Evolutionary conservation across 2,888 invertebrate genomes (phyloP).

Genomic region (Myathropa florea): DNA sequence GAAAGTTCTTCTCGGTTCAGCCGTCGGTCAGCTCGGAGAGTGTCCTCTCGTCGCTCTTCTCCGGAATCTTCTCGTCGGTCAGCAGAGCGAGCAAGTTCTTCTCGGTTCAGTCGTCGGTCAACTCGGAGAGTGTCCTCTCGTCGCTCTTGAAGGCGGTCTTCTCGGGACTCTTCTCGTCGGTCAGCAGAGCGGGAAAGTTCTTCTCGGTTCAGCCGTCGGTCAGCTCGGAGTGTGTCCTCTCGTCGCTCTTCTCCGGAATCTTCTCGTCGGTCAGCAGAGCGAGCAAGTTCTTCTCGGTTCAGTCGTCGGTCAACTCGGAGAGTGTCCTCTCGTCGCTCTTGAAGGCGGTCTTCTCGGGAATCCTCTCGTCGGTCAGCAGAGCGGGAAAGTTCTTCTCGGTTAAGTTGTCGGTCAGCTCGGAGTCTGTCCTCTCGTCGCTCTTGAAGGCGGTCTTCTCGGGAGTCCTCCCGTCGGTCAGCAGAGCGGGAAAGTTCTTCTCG

Average conservation of each 20-base stretch:
- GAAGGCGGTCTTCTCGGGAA: not conserved
- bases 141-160: too few species aligned
- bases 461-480: not conserved
- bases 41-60: not conserved
- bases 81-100: not conserved
- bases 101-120: too few species aligned
- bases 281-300: too few species aligned
- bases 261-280: not conserved
- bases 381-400: not conserved
- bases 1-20: not conserved
- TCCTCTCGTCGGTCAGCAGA: not conserved
- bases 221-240: not conserved
- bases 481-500: too few species aligned
- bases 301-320: too few species aligned
- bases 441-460: not conserved
- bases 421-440: not conserved
- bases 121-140: too few species aligned
- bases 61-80: not conserved
- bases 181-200: not conserved
- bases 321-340: not conserved
- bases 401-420: not conserved
- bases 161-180: not conserved
- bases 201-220: not conserved
- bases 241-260: not conserved
- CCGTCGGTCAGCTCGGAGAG: not conserved